Evolutionary conservation across 1,140 invertebrate species (phyloP).

Genomic region (Lethrus apterus): DNA sequence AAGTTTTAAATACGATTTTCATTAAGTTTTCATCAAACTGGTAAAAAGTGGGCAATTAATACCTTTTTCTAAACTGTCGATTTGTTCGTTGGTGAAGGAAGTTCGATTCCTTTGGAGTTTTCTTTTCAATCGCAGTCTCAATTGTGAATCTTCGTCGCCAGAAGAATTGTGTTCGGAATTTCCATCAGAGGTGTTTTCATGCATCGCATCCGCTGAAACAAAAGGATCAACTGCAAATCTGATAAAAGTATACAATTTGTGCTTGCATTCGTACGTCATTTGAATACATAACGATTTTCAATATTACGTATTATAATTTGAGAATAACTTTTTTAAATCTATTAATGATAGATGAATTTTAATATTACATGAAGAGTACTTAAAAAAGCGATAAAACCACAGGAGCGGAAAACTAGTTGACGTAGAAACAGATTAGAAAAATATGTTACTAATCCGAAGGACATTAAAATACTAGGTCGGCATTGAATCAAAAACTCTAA

Average conservation of each 20-base stretch:
- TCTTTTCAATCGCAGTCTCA: constrained; percentile 81
- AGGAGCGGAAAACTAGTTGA: constrained; percentile 15
- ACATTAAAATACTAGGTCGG: constrained; percentile 17
- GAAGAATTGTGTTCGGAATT: constrained; percentile 72
- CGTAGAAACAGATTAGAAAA: constrained; percentile 14
- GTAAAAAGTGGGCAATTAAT: constrained; percentile 15
- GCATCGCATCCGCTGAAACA: constrained; percentile 39
- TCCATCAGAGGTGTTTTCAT: constrained; percentile 64
- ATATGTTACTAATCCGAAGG: constrained; percentile 14
- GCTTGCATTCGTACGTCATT: no score
- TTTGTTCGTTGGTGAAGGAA: constrained; percentile 98
- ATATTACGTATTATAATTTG: no score
- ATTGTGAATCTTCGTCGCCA: constrained; percentile 78
- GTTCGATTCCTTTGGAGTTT: constrained; percentile 98
- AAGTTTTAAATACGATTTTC: no score
- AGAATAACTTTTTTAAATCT: no score
- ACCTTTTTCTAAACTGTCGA: constrained; percentile 98
- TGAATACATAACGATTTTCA: no score
- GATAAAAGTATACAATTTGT: no score
- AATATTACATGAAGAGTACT: neutral
- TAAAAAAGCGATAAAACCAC: constrained; percentile 14
- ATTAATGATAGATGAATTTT: no score
- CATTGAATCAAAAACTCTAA: constrained; percentile 7
- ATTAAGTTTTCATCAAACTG: constrained; percentile 6
- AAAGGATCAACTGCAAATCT: no score